Evolutionary conservation across 2,888 invertebrate species (phyloP), one percentile per base, ranked within the genome.

Genomic region (Archips xylosteana): DNA sequence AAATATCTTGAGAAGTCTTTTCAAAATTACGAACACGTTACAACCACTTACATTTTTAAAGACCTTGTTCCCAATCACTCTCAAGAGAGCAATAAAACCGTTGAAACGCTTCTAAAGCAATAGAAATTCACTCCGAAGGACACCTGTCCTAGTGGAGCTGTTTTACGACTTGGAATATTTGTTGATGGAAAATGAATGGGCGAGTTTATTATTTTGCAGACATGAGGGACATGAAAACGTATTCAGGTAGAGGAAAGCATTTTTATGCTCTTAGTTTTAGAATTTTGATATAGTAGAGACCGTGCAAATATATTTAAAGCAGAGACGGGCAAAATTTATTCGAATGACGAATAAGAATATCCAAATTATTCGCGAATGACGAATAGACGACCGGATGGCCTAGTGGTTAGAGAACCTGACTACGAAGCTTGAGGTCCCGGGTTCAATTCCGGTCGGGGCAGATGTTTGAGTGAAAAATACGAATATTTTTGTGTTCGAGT

Each of bases 161-260:
- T 47, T 63, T 63, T 63, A 63, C 13, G 63, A 63, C 47, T 32
- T 1, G 4, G 45, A 45, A 63, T 47, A 63, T 63, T 63, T 47
- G 63, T 47, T 47, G 63, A 63, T 63, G 63, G 63, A 47, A 63
- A 63, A 63, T 47, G 63, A 63, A 63, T 63, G 34, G 63, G 45
- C 62, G 45, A 34, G 47, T 63, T 63, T 63, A 63, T 63, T 63
- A 63, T 63, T 63, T 13, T n/a, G 47, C 13, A 45, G 45, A 32
- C 45, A 6, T 9, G 32, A 63, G 13, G 32, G 45, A 62, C 10
- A 23, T 4, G 34, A 3, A 8, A 15, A n/a, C 32, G 10, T 32
- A 23, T 54, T 54, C 23, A 15, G 32, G 23, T 23, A 23, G 15
- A 15, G 15, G 0, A 23, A 8, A 0, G 57, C 12, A 32, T n/a